Conservation (phyloP, 1,140 invertebrate species). For the Euura lappo region DNA sequence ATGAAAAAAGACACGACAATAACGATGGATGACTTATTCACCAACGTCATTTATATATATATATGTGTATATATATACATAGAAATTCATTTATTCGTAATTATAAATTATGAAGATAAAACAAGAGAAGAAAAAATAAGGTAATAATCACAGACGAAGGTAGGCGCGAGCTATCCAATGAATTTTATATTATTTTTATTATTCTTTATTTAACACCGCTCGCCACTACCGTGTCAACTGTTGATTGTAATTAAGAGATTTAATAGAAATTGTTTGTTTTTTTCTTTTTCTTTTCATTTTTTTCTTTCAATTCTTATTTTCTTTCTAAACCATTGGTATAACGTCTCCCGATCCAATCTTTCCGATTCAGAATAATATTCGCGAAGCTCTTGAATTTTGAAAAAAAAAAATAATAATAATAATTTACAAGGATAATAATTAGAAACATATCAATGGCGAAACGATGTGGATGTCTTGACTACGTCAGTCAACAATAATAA, state of each 20-base stretch:
- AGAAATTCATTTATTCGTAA: not conserved
- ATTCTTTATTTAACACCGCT: not conserved
- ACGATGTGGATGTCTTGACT: constrained; percentile 15
- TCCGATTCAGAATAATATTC: constrained; percentile 10
- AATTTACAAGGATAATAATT: constrained; percentile 9
- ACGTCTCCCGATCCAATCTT: constrained; percentile 13
- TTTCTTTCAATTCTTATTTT: too few relatives aligned
- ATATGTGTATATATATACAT: not conserved
- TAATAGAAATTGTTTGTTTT: not conserved
- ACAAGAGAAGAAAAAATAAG: too few relatives aligned
- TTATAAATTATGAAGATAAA: too few relatives aligned
- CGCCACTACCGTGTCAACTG: not conserved
- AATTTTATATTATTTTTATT: not conserved
- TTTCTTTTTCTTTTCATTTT: too few relatives aligned
- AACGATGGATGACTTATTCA: too few relatives aligned
- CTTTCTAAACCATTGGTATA: not conserved
- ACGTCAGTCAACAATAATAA: constrained; percentile 25
- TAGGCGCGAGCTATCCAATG: too few relatives aligned
- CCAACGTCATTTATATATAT: not conserved
- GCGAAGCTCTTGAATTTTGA: not conserved
- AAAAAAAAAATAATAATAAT: constrained; percentile 2
- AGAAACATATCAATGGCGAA: not conserved
- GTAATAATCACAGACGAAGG: too few relatives aligned
- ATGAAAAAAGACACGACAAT: too few relatives aligned
- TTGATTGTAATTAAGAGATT: not conserved